Base-by-base conservation (phyloP, 1,140 invertebrate species). In the Hylaeus anthracinus region DNA sequence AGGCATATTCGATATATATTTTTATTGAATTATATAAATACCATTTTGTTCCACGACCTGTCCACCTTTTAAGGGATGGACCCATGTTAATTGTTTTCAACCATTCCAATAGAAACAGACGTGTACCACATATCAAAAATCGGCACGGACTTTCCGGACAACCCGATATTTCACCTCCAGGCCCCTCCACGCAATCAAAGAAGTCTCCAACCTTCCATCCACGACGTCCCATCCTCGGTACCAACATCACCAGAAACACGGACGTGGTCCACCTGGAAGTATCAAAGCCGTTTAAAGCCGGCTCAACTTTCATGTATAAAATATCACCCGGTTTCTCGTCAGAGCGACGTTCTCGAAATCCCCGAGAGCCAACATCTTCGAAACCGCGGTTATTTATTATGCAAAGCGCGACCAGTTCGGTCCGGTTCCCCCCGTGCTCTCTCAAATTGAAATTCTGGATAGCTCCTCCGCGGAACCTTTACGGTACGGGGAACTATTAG, bases 401-500 rank as follows among this genome's bases (percentile, higher is more conserved):
- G 85, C 85, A 86, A 85, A 88, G 72, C 56, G 75, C 9, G 71
- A 58, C 45, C 53, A 61, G 74, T n/a, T 53, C 43, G 14, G 61
- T 45, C 26, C 14, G 72, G 26, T 26, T 43, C 58, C 58, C 56
- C 65, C 48, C 61, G 56, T 70, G 73, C 60, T 70, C 72, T 64
- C 60, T 81, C 26, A 90, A 90, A 91, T 91, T 88, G 90, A 92
- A 91, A 90, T 90, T 89, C 83, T 85, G 81, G 84, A 85, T 88
- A 82, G 83, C 69, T 72, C 85, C 74, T 79, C 61, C 64, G 72
- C 70, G 74, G 61, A 76, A 63, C 82, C 82, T 85, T 84, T 72
- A 72, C 64, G 75, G 87, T 90, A 92, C 86, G 87, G 82, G 71
- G 78, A 89, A 90, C 89, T 89, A 92, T 93, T 92, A 92, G 85